Evolutionary conservation across 2,113 vertebrate genomes (phyloP), one percentile per base, ranked within the genome.

Genomic region (Andinoacara biseriatus): DNA sequence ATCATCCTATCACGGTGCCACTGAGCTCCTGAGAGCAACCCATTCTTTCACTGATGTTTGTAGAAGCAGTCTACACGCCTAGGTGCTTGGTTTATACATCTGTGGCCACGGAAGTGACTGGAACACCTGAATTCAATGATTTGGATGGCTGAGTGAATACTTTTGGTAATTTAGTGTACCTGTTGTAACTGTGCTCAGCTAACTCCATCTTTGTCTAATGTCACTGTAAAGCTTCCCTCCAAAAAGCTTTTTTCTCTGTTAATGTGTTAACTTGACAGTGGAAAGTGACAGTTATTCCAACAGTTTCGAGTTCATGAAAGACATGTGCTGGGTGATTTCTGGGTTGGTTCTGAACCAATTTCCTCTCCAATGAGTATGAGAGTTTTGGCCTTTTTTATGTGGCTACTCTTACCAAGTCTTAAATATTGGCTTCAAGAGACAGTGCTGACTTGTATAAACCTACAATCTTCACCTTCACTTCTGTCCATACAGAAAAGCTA

Each of bases 191-290:
- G 14, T 11, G 10, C 5, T 17, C 14, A 49, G 18, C 15, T 15
- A 49, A 49, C 15, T 18, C 15, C 5, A 7, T 17, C 15, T 52
- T 52, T 52, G 17, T 52, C 5, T n/a, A 2, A 4, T 8, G 17
- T 52, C 43, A 31, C 6, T 46, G n/a, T 31, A 72, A 52, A 72
- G 6, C 43, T 20, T n/a, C 46, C 0, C 67, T 72, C 1, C 26
- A 72, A 14, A n/a, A n/a, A 18, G 1, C 1, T 5, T 2, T 6
- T 49, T 13, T 69, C 24, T 69, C 52, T 69, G 65, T 69, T 69
- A 17, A 69, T 15, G 0, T 0, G 43, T 5, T 49, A 2, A 0
- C 17, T 0, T 10, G 24, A 8, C 65, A 52, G 15, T 52, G 24
- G 43, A 52, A 26, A 52, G 65, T 29, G 10, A 13, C 65, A 31